Conservation (phyloP, 35 echinoderm and acorn worm species). For the Patiria miniata region DNA sequence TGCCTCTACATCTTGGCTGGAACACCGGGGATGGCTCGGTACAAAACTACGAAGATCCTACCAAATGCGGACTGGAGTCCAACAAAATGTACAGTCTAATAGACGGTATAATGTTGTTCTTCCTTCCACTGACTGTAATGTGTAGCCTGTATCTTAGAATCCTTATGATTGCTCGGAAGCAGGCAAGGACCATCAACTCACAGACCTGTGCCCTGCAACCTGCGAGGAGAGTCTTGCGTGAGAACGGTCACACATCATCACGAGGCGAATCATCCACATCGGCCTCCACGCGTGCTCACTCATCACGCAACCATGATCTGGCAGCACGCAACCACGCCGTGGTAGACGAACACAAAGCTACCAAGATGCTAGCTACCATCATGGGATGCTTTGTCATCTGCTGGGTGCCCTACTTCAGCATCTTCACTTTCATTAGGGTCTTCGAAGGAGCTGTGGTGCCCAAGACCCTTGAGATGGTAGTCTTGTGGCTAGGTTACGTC, state of each 20-base stretch:
- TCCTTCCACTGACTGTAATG: conserved; percentile 73
- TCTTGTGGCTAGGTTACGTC: conserved; percentile 70
- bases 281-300: background rate
- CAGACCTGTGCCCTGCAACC: conserved; percentile 51
- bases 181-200: conserved; percentile 67
- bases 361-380: conserved; percentile 73
- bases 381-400: conserved; percentile 87
- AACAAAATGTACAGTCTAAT: conserved; percentile 55
- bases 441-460: conserved; percentile 35
- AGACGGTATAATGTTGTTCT: conserved; percentile 73
- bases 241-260: conserved; percentile 10
- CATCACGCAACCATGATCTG: background rate
- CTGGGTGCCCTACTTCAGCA: conserved; percentile 79
- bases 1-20: conserved; percentile 80
- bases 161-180: conserved; percentile 60
- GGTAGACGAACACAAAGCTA: conserved; percentile 78
- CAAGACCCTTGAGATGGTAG: conserved; percentile 31
- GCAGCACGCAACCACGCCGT: conserved; percentile 21
- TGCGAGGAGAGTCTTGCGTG: background rate
- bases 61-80: conserved; percentile 47
- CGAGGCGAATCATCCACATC: conserved; percentile 16
- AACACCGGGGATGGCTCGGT: conserved; percentile 72
- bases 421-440: conserved; percentile 61
- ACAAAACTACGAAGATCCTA: conserved; percentile 62
- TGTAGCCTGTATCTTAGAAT: conserved; percentile 66